Conservation (phyloP, 2,113 vertebrate species). For the Gadus macrocephalus region DNA sequence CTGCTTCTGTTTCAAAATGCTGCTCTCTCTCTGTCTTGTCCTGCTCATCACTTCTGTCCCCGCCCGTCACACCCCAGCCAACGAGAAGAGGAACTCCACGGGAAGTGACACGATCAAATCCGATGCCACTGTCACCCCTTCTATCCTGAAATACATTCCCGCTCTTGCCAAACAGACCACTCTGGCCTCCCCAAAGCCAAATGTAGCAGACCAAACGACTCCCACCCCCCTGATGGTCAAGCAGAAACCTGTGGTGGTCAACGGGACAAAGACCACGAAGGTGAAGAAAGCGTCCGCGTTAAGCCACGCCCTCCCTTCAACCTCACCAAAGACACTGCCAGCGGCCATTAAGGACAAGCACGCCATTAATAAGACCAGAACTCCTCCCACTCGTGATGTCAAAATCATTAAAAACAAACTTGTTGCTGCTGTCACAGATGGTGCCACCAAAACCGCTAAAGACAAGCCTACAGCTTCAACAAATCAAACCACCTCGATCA, state of each 20-base stretch:
- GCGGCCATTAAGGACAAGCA: constrained; percentile 27
- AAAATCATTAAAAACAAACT: background rate
- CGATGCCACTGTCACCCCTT: constrained; percentile 40
- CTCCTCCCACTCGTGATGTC: background rate
- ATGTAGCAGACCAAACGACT: constrained; percentile 45
- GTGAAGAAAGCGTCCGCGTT: constrained; percentile 33
- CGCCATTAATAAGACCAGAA: background rate
- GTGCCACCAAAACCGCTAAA: background rate
- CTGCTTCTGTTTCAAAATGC: constrained; percentile 55
- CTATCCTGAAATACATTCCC: constrained; percentile 60
- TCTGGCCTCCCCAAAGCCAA: constrained; percentile 50
- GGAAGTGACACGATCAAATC: constrained; percentile 52
- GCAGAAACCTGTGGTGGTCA: constrained; percentile 32
- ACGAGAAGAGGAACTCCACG: constrained; percentile 58
- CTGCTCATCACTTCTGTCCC: constrained; percentile 65
- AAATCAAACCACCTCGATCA: background rate
- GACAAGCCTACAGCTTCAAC: background rate
- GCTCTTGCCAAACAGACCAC: constrained; percentile 42
- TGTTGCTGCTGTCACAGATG: background rate
- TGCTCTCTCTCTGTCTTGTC: constrained; percentile 66
- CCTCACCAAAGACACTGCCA: constrained; percentile 28
- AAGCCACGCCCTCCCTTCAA: constrained; percentile 39
- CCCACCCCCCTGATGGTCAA: constrained; percentile 30
- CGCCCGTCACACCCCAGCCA: constrained; percentile 62
- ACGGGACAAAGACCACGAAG: constrained; percentile 29